Percentiles rank a stretch among this genome's conserved stretches.
These are phyloP conservation scores for Eurystomus glaucurus DNA, from an alignment of 2,797 vertebrate genomes.

Conservation along the genomic window DNA sequence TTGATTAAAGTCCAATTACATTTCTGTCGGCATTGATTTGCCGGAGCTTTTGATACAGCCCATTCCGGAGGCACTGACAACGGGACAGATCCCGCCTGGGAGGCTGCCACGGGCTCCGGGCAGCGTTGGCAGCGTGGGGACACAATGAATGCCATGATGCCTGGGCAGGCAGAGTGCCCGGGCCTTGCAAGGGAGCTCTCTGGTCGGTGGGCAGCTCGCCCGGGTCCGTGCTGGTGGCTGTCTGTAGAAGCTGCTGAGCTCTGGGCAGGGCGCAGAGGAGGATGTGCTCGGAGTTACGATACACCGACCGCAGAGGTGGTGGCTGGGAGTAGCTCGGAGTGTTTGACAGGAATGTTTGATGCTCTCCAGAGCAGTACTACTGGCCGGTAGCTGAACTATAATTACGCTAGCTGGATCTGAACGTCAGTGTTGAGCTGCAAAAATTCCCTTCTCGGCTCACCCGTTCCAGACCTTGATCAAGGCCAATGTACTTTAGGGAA, in stretches of 20 bases:
- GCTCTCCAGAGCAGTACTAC: slow-evolving; percentile 57
- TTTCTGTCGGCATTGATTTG: slow-evolving; percentile 34
- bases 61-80: neutral
- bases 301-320: slow-evolving; percentile 13
- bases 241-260: neutral
- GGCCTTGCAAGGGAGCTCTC: neutral
- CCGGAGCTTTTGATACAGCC: slow-evolving; percentile 5
- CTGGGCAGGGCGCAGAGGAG: neutral
- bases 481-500: slow-evolving; percentile 38
- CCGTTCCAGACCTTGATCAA: slow-evolving; percentile 48
- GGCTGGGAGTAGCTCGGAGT: slow-evolving; percentile 58
- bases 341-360: slow-evolving; percentile 65
- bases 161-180: fast-evolving
- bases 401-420: slow-evolving; percentile 63
- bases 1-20: slow-evolving; percentile 19
- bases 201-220: neutral
- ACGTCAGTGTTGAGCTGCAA: slow-evolving; percentile 56
- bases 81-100: neutral
- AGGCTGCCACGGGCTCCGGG: neutral
- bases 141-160: neutral
- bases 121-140: neutral
- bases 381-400: slow-evolving; percentile 68
- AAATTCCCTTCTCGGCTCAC: slow-evolving; percentile 40
- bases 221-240: neutral
- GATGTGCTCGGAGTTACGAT: neutral